Percentiles rank a stretch among this genome's conserved stretches.
phyloP scores from a whole-genome alignment of 2,888 invertebrate genomes.

The Scaptomyza polygonia region DNA sequence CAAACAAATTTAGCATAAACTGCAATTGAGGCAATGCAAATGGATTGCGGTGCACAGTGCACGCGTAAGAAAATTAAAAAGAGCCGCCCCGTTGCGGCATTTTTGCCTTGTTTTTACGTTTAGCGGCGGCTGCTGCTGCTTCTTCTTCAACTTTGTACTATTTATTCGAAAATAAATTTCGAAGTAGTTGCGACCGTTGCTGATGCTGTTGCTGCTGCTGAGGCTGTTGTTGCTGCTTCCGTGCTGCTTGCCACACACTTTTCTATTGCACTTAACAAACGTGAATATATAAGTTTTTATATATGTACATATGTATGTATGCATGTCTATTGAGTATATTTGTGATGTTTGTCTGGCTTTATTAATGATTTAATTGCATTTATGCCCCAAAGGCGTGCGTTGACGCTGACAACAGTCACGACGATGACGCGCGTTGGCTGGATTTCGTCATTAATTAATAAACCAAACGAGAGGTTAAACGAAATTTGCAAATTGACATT shows the following conservation, averaged over 20 bases:
- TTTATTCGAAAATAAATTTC: conserved; percentile 80
- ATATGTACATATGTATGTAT: conserved; percentile 1
- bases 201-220: conserved; percentile 13
- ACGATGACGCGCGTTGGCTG: conserved; percentile 46
- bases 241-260: conserved; percentile 61
- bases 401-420: conserved; percentile 67
- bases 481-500: conserved; percentile 65
- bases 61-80: conserved; percentile 54
- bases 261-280: conserved; percentile 63
- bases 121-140: conserved; percentile 44
- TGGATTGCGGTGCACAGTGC: conserved; percentile 56
- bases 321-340: conserved; percentile 42
- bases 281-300: conserved; percentile 14
- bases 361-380: conserved; percentile 78
- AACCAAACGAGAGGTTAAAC: conserved; percentile 68
- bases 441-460: conserved; percentile 77
- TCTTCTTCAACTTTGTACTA: conserved; percentile 77
- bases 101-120: conserved; percentile 69
- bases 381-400: conserved; percentile 69
- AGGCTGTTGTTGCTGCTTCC: conserved; percentile 32
- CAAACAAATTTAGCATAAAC: conserved; percentile 27
- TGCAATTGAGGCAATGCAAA: conserved; percentile 23
- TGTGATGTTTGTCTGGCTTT: conserved; percentile 71
- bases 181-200: conserved; percentile 66
- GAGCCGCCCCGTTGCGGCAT: conserved; percentile 57